Evolutionary conservation across 2,113 vertebrate genomes (phyloP).

Genomic region (Petrocephalus zakoni): DNA sequence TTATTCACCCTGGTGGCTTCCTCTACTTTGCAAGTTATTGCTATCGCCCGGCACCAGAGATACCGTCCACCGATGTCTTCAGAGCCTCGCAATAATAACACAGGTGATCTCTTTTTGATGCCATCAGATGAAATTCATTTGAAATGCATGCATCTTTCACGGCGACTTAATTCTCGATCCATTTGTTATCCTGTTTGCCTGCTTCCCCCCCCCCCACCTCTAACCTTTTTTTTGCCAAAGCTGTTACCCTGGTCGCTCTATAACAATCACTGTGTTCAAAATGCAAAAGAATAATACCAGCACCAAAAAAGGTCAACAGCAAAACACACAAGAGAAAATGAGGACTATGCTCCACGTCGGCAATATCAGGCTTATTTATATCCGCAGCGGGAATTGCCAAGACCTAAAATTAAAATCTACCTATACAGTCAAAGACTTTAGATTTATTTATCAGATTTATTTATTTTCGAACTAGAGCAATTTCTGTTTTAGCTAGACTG

Average conservation of each 20-base stretch:
- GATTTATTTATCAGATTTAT: not conserved
- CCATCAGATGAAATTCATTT: slow-evolving; percentile 5
- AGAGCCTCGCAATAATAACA: not conserved
- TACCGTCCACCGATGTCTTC: not conserved
- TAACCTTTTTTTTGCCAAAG: not conserved
- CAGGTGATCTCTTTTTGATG: not conserved
- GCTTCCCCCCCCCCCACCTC: not conserved
- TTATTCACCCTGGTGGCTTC: not conserved
- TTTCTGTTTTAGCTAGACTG: not conserved
- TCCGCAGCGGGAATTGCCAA: not conserved
- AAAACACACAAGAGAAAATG: not conserved
- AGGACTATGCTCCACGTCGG: not conserved
- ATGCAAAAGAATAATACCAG: not conserved
- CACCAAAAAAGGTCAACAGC: not conserved
- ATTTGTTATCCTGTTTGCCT: not conserved
- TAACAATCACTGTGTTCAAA: slow-evolving; percentile 8
- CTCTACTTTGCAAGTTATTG: not conserved
- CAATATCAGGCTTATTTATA: not conserved
- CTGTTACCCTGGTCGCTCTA: not conserved
- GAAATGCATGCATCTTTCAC: not conserved
- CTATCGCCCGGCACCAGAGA: not conserved
- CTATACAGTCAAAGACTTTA: not conserved
- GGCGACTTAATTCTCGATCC: not conserved
- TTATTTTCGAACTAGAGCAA: not conserved
- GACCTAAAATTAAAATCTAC: not conserved